Conservation (phyloP, 2,113 vertebrate species). For the Camarhynchus parvulus region DNA sequence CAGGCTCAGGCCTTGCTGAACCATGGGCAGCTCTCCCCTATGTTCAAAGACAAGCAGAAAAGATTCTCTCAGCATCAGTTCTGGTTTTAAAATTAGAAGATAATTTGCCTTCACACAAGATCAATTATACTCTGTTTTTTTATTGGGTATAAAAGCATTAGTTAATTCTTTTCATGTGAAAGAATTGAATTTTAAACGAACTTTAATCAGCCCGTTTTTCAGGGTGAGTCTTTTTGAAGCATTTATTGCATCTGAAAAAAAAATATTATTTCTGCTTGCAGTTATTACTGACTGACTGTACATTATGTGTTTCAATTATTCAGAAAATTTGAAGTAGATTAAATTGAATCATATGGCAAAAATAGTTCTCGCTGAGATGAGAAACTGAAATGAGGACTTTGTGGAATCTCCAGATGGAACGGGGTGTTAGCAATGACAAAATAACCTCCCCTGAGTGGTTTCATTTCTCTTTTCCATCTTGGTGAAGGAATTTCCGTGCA, state of each 20-base stretch:
- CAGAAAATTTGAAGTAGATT: not conserved
- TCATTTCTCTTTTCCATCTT: not conserved
- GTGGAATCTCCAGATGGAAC: not conserved
- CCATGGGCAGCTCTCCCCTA: not conserved
- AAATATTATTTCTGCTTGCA: not conserved
- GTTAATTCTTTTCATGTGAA: not conserved
- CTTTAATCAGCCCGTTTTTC: not conserved
- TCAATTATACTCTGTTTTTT: not conserved
- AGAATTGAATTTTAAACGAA: not conserved
- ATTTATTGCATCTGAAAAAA: not conserved
- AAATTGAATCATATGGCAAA: not conserved
- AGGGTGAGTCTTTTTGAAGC: not conserved
- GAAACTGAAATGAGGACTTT: not conserved
- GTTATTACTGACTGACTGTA: not conserved
- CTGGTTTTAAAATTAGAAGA: not conserved
- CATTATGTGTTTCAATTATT: not conserved
- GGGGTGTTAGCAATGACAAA: not conserved
- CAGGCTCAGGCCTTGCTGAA: not conserved
- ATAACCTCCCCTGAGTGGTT: not conserved
- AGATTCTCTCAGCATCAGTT: not conserved
- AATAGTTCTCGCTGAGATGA: not conserved
- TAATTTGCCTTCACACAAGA: not conserved
- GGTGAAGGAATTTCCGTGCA: not conserved
- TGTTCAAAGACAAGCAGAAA: not conserved
- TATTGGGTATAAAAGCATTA: not conserved